Evolutionary conservation across 2,797 vertebrate species (phyloP).

Genomic region (Cephalopachus bancanus): DNA sequence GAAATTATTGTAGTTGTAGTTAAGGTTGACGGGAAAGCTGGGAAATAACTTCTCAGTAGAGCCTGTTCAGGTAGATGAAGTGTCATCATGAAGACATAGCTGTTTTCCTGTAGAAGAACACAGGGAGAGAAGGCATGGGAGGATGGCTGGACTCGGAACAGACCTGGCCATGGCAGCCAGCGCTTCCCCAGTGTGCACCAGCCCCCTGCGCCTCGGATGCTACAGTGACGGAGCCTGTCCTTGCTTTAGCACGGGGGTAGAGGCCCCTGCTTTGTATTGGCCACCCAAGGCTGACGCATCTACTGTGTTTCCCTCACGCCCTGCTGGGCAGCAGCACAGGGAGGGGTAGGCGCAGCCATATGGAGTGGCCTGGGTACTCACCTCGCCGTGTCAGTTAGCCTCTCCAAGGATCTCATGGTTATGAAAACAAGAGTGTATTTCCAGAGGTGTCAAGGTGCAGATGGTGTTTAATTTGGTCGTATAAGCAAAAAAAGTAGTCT

Average conservation of each 20-base stretch:
- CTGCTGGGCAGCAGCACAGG: not conserved
- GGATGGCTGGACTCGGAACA: not conserved
- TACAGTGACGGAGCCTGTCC: too few species aligned
- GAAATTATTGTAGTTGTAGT: not conserved
- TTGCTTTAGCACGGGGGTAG: not conserved
- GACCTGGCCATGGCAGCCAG: not conserved
- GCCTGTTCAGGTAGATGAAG: not conserved
- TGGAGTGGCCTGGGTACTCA: not conserved
- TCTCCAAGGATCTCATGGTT: not conserved
- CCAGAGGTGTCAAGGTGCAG: not conserved
- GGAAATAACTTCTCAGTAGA: not conserved
- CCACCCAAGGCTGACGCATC: not conserved
- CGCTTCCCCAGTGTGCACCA: not conserved
- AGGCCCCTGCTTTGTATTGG: fast-evolving
- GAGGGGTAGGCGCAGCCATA: not conserved
- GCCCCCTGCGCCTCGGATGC: too few species aligned
- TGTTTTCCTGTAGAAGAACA: not conserved
- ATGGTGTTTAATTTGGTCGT: slow-evolving; percentile 36
- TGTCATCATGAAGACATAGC: not conserved
- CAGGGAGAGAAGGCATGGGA: not conserved
- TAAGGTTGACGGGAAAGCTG: not conserved
- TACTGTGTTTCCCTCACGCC: not conserved
- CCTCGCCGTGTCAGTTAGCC: not conserved
- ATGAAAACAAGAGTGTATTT: not conserved
- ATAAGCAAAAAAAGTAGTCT: not conserved